Evolutionary conservation across 2,113 vertebrate species (phyloP).

Genomic region (Ahaetulla prasina): DNA sequence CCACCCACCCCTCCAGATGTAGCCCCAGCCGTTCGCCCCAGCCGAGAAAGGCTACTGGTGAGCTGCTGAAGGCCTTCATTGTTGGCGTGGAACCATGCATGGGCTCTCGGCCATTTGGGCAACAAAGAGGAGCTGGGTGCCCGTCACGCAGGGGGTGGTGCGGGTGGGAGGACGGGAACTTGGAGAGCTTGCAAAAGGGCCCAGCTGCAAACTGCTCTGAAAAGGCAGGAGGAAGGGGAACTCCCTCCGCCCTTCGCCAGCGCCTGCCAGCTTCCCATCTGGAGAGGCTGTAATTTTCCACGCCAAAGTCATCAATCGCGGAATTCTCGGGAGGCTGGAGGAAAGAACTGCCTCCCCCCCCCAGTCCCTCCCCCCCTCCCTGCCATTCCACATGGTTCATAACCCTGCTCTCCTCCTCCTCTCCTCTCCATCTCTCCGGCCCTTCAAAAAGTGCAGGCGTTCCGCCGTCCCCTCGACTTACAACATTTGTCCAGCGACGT

Average conservation of each 20-base stretch:
- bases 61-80: not conserved
- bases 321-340: not conserved
- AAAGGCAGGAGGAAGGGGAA: not conserved
- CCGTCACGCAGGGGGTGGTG: too few relatives aligned
- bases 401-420: not conserved
- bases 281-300: conserved; percentile 21
- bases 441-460: not conserved
- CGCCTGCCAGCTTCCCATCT: not conserved
- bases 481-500: too few relatives aligned
- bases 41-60: not conserved
- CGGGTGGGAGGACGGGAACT: not conserved
- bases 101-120: not conserved
- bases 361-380: not conserved
- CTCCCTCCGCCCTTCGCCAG: not conserved
- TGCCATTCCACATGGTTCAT: not conserved
- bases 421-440: not conserved
- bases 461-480: too few relatives aligned
- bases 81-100: not conserved
- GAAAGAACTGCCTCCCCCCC: not conserved
- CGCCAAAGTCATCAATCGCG: conserved; percentile 3
- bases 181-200: not conserved
- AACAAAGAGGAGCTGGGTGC: not conserved
- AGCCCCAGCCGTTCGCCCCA: not conserved
- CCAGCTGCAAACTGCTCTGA: not conserved
- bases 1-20: fast-evolving